A percentile compares a stretch with the other conserved stretches of the same genome.
Conservation (phyloP, 1,140 invertebrate species). For the Popillia japonica region DNA sequence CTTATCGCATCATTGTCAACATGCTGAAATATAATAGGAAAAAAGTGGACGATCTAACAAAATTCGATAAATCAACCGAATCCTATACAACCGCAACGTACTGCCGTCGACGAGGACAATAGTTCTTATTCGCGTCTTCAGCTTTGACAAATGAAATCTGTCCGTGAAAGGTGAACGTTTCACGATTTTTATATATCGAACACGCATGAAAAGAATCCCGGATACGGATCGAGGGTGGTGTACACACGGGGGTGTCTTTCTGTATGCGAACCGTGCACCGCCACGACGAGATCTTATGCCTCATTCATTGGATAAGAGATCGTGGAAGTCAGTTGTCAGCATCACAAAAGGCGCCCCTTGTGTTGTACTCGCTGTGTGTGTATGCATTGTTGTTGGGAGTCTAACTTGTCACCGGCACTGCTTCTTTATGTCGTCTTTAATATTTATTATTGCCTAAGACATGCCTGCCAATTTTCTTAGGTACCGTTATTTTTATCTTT, state of each 20-base stretch:
- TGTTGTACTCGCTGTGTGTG: slow-evolving; percentile 29
- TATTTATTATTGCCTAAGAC: slow-evolving; percentile 47
- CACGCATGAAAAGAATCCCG: slow-evolving; percentile 47
- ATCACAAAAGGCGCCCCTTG: slow-evolving; percentile 47
- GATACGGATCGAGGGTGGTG: slow-evolving; percentile 43
- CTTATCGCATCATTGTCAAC: neutral
- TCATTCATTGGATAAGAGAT: slow-evolving; percentile 44
- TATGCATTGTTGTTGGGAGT: slow-evolving; percentile 48
- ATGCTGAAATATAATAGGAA: neutral
- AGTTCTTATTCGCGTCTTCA: neutral
- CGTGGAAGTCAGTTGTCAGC: slow-evolving; percentile 47
- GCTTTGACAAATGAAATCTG: slow-evolving; percentile 59
- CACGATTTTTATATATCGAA: slow-evolving; percentile 58
- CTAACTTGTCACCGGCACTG: slow-evolving; percentile 49
- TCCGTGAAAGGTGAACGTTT: slow-evolving; percentile 59
- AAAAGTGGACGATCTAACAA: neutral
- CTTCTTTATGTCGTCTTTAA: slow-evolving; percentile 48
- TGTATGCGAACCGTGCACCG: slow-evolving; percentile 17
- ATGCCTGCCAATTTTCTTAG: neutral
- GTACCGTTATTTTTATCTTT: neutral
- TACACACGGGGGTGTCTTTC: slow-evolving; percentile 19
- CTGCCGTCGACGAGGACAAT: neutral
- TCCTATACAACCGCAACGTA: neutral
- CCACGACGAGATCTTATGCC: slow-evolving; percentile 40
- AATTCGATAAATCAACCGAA: slow-evolving; percentile 25